Evolutionary conservation across 2,797 vertebrate species (phyloP).

Genomic region (Carcharodon carcharias): DNA sequence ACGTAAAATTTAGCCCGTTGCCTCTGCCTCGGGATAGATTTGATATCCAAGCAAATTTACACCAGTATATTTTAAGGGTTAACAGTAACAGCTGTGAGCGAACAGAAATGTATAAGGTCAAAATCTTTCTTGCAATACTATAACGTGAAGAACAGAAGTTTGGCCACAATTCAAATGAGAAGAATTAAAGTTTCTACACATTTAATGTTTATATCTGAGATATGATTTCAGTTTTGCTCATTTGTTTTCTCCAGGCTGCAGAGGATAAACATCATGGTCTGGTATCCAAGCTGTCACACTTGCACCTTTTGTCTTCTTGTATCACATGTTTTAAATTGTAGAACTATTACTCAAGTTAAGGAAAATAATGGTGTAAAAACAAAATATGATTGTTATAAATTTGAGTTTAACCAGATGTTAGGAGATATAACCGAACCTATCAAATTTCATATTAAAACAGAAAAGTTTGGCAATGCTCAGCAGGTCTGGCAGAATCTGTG

Average conservation of each 20-base stretch:
- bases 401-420: not conserved
- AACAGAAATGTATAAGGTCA: not conserved
- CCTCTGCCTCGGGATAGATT: not conserved
- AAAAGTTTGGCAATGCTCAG: not conserved
- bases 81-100: not conserved
- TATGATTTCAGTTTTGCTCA: not conserved
- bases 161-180: not conserved
- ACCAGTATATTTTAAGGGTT: not conserved
- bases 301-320: not conserved
- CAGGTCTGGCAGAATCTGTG: not conserved
- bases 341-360: not conserved
- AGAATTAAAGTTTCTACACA: not conserved
- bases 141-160: not conserved
- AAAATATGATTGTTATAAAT: not conserved
- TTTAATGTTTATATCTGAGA: not conserved
- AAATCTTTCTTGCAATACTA: not conserved
- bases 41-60: not conserved
- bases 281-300: not conserved
- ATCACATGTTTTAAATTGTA: not conserved
- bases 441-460: not conserved
- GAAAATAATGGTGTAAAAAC: not conserved
- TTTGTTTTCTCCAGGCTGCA: not conserved
- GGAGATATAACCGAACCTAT: not conserved
- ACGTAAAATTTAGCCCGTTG: too few species aligned
- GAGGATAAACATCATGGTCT: not conserved